Conservation (phyloP, 2,797 vertebrate species). For the Pitangus sulphuratus region DNA sequence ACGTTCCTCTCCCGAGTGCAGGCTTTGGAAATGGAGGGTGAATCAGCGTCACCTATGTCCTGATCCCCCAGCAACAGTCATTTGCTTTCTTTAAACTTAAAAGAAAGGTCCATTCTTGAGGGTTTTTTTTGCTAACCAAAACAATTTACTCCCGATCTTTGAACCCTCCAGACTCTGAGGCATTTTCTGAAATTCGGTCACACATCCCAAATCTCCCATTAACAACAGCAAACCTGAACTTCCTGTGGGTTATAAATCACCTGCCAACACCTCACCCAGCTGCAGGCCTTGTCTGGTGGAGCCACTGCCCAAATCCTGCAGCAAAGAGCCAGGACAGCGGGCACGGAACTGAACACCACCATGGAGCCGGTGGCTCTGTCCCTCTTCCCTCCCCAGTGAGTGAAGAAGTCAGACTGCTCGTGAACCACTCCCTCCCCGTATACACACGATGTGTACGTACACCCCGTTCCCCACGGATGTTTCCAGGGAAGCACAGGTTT, state of each 20-base stretch:
- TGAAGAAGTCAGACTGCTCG: neutral
- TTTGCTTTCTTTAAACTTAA: neutral
- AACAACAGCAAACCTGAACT: fast-evolving
- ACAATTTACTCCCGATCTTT: neutral
- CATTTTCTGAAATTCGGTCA: neutral
- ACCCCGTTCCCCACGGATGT: neutral
- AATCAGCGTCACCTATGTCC: neutral
- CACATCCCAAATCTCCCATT: neutral
- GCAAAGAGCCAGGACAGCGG: neutral
- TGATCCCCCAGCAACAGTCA: neutral
- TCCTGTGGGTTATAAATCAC: fast-evolving
- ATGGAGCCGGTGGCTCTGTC: neutral
- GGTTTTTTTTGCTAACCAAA: fast-evolving
- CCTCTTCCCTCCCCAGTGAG: neutral
- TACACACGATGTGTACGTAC: fast-evolving
- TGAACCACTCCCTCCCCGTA: fast-evolving
- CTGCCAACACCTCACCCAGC: neutral
- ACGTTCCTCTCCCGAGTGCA: neutral
- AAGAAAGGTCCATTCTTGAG: neutral
- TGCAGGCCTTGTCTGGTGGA: neutral
- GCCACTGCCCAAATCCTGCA: neutral
- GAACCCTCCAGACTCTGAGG: neutral
- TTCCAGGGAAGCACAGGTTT: neutral
- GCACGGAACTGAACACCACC: neutral
- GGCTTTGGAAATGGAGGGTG: neutral